Evolutionary conservation across 2,888 invertebrate species (phyloP).

Genomic region (Elysia crispata): DNA sequence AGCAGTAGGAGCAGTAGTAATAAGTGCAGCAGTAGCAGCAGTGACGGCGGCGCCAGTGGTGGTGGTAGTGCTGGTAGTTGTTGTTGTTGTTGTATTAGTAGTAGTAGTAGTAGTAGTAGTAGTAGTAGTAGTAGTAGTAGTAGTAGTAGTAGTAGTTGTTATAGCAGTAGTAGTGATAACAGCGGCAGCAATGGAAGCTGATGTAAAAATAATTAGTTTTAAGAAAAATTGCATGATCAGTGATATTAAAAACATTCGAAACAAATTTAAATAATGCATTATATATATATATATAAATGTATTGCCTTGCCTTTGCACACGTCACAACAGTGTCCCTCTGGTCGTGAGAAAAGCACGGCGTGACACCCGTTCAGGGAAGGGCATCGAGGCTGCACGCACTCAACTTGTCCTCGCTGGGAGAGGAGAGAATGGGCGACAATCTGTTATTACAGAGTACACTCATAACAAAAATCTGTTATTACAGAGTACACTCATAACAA

Average conservation of each 20-base stretch:
- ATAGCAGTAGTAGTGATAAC: not conserved
- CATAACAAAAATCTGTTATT: no score
- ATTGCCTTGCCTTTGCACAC: slow-evolving; percentile 42
- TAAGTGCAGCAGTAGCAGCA: no score
- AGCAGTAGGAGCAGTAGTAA: no score
- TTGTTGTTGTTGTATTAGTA: not conserved
- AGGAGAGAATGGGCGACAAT: not conserved
- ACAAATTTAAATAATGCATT: not conserved
- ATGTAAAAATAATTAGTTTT: not conserved
- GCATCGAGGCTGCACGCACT: slow-evolving; percentile 32
- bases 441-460: no score
- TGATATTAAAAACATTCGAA: not conserved
- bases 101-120: not conserved
- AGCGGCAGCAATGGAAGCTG: not conserved
- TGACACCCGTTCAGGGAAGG: slow-evolving; percentile 45
- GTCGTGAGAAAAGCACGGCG: slow-evolving; percentile 35
- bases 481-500: no score
- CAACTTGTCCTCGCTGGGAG: slow-evolving; percentile 39
- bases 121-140: not conserved
- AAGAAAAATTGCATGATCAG: not conserved
- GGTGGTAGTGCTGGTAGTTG: not conserved
- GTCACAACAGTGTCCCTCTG: slow-evolving; percentile 35
- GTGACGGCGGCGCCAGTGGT: no score
- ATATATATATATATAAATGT: not conserved
- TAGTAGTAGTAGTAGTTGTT: not conserved